phyloP scores from a whole-genome alignment of 1,140 invertebrate species.

The Epicauta chinensis region DNA sequence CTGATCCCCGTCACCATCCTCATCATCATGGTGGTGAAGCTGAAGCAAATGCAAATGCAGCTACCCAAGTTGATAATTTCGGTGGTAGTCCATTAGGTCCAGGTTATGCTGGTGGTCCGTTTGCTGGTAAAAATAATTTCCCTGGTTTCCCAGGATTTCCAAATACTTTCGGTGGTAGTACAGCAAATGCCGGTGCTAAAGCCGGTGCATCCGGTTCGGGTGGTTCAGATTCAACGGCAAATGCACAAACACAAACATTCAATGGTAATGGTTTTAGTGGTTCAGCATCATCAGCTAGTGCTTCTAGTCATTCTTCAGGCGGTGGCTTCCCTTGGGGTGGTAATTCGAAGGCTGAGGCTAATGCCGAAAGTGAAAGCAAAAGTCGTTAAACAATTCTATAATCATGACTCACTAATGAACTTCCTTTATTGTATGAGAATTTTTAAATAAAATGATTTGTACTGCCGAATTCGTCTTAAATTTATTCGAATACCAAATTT shows the following conservation, averaged over 20 bases:
- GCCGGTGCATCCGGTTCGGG: slow-evolving; percentile 4
- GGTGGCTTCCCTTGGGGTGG: background rate
- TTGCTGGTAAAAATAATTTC: background rate
- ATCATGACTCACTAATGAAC: too few relatives aligned
- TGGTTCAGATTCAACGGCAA: slow-evolving; percentile 4
- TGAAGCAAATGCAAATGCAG: background rate
- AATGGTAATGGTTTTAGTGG: slow-evolving; percentile 8
- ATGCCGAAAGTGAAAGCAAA: slow-evolving; percentile 6
- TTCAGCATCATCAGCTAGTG: slow-evolving; percentile 10
- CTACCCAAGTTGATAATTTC: background rate
- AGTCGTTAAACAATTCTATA: too few relatives aligned
- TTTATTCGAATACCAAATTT: too few relatives aligned
- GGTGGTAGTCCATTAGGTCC: background rate
- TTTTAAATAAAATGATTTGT: too few relatives aligned
- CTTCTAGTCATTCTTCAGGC: slow-evolving; percentile 6
- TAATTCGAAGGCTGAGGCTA: background rate
- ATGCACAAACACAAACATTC: slow-evolving; percentile 12
- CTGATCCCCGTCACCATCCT: background rate
- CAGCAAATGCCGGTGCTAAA: slow-evolving; percentile 1
- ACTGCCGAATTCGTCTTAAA: too few relatives aligned
- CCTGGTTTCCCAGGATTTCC: background rate
- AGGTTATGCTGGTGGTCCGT: background rate
- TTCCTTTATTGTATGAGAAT: too few relatives aligned
- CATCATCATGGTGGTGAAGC: background rate
- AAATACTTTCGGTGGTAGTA: background rate